phyloP scores from a whole-genome alignment of 2,797 vertebrate species.

The Psittacula derbiana region DNA sequence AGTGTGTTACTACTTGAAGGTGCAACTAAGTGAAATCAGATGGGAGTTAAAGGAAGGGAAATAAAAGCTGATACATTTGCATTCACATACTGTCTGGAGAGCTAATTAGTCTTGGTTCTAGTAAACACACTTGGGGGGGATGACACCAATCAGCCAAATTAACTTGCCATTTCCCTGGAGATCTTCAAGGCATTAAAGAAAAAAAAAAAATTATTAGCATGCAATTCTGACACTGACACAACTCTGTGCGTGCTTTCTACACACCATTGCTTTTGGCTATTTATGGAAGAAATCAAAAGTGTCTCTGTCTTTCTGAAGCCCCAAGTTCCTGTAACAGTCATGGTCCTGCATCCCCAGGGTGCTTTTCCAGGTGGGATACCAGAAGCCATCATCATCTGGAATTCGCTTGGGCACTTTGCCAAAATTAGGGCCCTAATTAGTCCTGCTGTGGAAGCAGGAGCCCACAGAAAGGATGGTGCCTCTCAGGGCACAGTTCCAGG shows the following conservation, averaged over 20 bases:
- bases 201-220: neutral
- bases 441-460: neutral
- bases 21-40: neutral
- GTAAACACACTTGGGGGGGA: neutral
- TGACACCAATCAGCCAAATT: neutral
- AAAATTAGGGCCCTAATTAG: neutral
- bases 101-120: neutral
- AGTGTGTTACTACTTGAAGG: neutral
- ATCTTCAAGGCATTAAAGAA: neutral
- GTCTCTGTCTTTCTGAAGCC: neutral
- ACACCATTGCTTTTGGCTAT: neutral
- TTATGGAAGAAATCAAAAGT: neutral
- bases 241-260: neutral
- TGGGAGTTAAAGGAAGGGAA: neutral
- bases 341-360: neutral
- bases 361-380: neutral
- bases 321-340: neutral
- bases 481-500: neutral
- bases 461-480: rapidly evolving
- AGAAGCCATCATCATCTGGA: neutral
- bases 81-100: neutral
- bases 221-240: neutral
- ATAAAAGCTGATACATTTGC: neutral
- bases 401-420: neutral
- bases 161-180: neutral